Conservation (phyloP, 1,140 invertebrate genomes). For the Leptopilina boulardi region DNA sequence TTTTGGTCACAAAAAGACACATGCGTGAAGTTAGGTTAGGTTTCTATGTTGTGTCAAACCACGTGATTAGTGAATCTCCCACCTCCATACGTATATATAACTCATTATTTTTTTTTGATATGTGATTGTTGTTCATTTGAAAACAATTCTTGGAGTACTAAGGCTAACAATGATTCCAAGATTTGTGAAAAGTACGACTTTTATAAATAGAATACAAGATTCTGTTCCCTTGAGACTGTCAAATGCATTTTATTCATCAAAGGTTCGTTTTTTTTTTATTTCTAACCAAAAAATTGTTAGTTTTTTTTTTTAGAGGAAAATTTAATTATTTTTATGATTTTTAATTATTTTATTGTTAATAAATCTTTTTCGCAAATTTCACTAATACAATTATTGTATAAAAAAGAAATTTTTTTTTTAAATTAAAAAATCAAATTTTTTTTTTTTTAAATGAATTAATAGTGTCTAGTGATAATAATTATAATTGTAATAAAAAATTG, state of each 20-base stretch:
- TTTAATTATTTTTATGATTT: background rate
- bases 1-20: background rate
- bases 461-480: background rate
- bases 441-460: no score
- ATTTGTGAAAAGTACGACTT: background rate
- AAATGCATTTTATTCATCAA: slow-evolving; percentile 17
- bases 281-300: slow-evolving; percentile 8
- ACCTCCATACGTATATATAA: background rate
- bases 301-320: background rate
- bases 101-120: background rate
- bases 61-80: background rate
- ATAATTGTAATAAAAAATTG: background rate
- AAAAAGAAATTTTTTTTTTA: no score
- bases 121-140: background rate
- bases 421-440: no score
- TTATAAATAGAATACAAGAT: slow-evolving; percentile 9
- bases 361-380: background rate
- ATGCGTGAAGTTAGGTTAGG: background rate
- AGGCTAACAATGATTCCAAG: background rate
- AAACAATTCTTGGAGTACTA: background rate
- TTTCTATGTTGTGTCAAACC: background rate
- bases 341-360: background rate
- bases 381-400: background rate
- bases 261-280: background rate
- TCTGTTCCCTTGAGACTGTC: background rate